These are phyloP conservation scores for Blennius ocellaris DNA, from an alignment of 2,113 vertebrate genomes.

Conservation along the genomic window DNA sequence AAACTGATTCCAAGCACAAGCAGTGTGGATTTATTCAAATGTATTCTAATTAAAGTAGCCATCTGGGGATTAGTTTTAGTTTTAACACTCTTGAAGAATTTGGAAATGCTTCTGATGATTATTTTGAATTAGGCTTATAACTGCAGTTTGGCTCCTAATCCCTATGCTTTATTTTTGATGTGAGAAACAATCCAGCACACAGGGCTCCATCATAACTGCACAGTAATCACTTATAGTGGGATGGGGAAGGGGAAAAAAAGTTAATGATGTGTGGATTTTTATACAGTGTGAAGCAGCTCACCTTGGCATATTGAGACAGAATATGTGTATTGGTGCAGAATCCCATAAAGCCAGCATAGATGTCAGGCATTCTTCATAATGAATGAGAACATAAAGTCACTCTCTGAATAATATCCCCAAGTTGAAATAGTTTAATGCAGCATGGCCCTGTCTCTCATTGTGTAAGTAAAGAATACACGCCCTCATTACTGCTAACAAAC, in stretches of 20 bases:
- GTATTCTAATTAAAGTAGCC: constrained; percentile 24
- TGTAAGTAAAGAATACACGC: constrained; percentile 3
- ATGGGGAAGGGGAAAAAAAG: neutral
- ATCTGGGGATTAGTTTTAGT: constrained; percentile 9
- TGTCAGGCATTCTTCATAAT: neutral
- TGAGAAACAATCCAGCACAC: constrained; percentile 6
- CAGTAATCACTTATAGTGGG: constrained; percentile 1
- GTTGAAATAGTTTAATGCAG: constrained; percentile 24
- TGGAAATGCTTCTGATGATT: neutral
- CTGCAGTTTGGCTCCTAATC: constrained; percentile 3
- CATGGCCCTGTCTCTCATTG: constrained; percentile 2
- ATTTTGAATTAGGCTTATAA: constrained; percentile 18
- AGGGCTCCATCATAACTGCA: constrained; percentile 15
- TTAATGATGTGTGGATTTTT: constrained; percentile 25
- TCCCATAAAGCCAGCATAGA: constrained; percentile 3
- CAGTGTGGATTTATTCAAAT: constrained; percentile 24
- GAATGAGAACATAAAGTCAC: constrained; percentile 5
- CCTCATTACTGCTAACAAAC: constrained; percentile 13
- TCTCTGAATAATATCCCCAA: neutral
- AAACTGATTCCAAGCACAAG: constrained; percentile 2
- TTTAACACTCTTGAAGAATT: constrained; percentile 1
- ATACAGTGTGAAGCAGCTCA: constrained; percentile 1
- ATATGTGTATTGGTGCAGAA: neutral
- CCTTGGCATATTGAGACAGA: constrained; percentile 14
- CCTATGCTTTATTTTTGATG: neutral